Evolutionary conservation across 1,140 invertebrate species (phyloP).

Genomic region (Drosophila pachea): DNA sequence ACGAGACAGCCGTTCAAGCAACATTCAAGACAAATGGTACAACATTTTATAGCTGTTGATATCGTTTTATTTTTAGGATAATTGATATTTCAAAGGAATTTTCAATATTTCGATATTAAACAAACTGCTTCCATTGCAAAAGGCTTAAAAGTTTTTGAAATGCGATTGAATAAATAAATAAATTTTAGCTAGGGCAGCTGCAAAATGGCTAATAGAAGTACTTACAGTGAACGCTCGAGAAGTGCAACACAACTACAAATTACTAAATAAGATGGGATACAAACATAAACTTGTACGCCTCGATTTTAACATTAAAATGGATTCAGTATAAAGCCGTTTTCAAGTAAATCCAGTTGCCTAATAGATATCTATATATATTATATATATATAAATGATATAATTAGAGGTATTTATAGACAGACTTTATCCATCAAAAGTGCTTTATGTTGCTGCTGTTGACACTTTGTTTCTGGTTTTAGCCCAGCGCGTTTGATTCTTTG

Average conservation of each 20-base stretch:
- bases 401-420: no score
- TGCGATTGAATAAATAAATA: background rate
- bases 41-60: background rate
- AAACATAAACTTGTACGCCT: no score
- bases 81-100: background rate
- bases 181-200: slow-evolving; percentile 5
- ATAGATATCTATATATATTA: no score
- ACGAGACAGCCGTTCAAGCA: slow-evolving; percentile 1
- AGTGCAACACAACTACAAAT: no score
- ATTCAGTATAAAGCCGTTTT: no score
- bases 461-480: slow-evolving; percentile 14
- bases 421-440: background rate
- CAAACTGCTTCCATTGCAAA: background rate
- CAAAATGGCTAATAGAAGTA: background rate
- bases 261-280: no score
- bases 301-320: no score
- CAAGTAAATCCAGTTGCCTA: no score
- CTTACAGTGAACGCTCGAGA: background rate
- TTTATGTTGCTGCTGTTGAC: slow-evolving; percentile 4
- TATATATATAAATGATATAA: no score
- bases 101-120: background rate
- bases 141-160: background rate
- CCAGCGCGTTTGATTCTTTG: slow-evolving; percentile 5
- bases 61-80: background rate
- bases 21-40: background rate